phyloP scores from a whole-genome alignment of 1,140 invertebrate species.

The Cydia fagiglandana region DNA sequence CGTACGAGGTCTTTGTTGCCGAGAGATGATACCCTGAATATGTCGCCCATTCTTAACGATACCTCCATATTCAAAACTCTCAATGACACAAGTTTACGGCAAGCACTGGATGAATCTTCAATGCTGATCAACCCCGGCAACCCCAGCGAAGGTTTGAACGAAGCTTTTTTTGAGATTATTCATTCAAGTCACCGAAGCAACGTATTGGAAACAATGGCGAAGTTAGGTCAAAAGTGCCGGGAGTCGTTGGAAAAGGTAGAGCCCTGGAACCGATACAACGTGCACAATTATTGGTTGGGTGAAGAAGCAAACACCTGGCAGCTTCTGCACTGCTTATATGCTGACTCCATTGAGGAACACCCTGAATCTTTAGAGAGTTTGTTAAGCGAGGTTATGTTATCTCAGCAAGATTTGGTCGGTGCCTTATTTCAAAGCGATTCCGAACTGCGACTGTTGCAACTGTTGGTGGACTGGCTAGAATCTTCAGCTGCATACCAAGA shows the following conservation, averaged over 20 bases:
- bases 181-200: slow-evolving; percentile 70
- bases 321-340: slow-evolving; percentile 88
- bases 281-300: slow-evolving; percentile 83
- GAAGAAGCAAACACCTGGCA: slow-evolving; percentile 94
- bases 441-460: slow-evolving; percentile 87
- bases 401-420: slow-evolving; percentile 66
- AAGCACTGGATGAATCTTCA: slow-evolving; percentile 71
- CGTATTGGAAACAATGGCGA: slow-evolving; percentile 68
- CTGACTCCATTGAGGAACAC: slow-evolving; percentile 83
- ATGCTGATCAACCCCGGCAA: slow-evolving; percentile 58
- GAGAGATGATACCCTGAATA: slow-evolving; percentile 67
- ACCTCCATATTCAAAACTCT: slow-evolving; percentile 70
- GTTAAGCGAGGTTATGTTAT: slow-evolving; percentile 74
- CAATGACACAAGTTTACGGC: slow-evolving; percentile 72
- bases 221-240: slow-evolving; percentile 72
- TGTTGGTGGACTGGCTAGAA: slow-evolving; percentile 96
- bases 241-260: slow-evolving; percentile 72
- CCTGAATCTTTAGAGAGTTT: slow-evolving; percentile 76
- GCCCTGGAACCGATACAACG: slow-evolving; percentile 78
- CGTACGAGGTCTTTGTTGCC: slow-evolving; percentile 55
- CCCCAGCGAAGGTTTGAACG: slow-evolving; percentile 60
- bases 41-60: slow-evolving; percentile 71
- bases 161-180: slow-evolving; percentile 73
- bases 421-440: slow-evolving; percentile 80
- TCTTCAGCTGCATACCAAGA: slow-evolving; percentile 87